Conservation (phyloP, 2,888 invertebrate species). For the Parelbella ahira region DNA sequence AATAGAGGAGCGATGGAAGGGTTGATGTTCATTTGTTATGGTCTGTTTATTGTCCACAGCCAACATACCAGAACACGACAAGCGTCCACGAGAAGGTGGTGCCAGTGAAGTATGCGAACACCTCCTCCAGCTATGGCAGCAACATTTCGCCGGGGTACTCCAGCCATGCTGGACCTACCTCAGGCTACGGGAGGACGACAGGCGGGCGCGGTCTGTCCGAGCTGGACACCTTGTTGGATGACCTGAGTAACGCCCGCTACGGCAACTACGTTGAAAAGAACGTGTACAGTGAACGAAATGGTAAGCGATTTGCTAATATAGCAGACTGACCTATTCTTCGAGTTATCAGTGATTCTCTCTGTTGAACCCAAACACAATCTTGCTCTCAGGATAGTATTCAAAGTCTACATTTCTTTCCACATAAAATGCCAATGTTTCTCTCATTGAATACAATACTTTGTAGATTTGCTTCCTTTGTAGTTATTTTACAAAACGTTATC, state of each 20-base stretch:
- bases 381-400: no score
- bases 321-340: no score
- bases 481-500: no score
- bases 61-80: slow-evolving; percentile 83
- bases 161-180: slow-evolving; percentile 27
- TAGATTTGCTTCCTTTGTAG: no score
- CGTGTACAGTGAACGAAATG: slow-evolving; percentile 52
- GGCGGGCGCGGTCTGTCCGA: slow-evolving; percentile 86
- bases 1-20: no score
- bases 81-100: slow-evolving; percentile 68
- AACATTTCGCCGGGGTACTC: slow-evolving; percentile 46
- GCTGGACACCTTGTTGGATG: slow-evolving; percentile 93
- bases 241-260: slow-evolving; percentile 89
- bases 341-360: no score
- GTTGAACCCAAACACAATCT: no score
- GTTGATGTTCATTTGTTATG: no score
- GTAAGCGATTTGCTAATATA: no score
- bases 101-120: slow-evolving; percentile 62
- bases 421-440: no score
- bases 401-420: no score
- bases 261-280: slow-evolving; percentile 64
- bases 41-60: slow-evolving; percentile 79
- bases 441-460: no score
- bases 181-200: slow-evolving; percentile 58
- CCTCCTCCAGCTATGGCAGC: slow-evolving; percentile 41